Percentiles rank a stretch among this genome's conserved stretches.
phyloP scores from a whole-genome alignment of 2,113 vertebrate species.

The Hippocampus guttulatus region DNA sequence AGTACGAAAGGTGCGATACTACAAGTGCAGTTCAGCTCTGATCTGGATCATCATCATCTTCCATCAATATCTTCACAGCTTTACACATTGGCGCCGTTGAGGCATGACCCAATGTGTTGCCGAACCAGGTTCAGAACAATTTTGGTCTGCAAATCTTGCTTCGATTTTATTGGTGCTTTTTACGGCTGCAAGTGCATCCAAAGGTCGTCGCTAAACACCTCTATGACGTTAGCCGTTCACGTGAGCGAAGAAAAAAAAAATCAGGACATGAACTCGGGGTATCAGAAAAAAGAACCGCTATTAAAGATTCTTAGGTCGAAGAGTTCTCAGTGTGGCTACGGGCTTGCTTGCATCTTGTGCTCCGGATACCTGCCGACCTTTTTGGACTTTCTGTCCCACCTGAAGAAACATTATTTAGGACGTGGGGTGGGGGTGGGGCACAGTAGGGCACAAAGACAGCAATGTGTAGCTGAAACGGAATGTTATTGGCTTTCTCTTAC shows the following conservation, averaged over 20 bases:
- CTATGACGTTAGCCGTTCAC: not conserved
- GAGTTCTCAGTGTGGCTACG: not conserved
- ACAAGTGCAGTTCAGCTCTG: not conserved
- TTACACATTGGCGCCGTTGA: too few species aligned
- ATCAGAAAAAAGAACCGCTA: not conserved
- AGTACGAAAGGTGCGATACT: too few species aligned
- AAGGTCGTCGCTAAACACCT: not conserved
- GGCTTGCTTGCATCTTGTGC: not conserved
- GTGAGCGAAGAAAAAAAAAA: not conserved
- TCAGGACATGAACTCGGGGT: not conserved
- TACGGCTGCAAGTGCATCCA: constrained; percentile 1
- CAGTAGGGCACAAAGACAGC: constrained; percentile 7
- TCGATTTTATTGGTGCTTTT: not conserved
- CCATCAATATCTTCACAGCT: not conserved
- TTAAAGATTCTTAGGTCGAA: not conserved
- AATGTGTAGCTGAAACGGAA: constrained; percentile 31
- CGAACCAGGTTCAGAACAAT: not conserved
- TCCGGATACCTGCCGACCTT: not conserved
- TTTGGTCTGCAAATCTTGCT: constrained; percentile 1
- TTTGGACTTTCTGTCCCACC: constrained; percentile 27
- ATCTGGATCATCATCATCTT: not conserved
- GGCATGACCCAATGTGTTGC: not conserved
- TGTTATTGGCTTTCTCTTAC: constrained; percentile 36
- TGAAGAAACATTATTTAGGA: constrained; percentile 48
- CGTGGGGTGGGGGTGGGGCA: constrained; percentile 21